phyloP scores from a whole-genome alignment of 2,113 vertebrate genomes.

The Falco punctatus region DNA sequence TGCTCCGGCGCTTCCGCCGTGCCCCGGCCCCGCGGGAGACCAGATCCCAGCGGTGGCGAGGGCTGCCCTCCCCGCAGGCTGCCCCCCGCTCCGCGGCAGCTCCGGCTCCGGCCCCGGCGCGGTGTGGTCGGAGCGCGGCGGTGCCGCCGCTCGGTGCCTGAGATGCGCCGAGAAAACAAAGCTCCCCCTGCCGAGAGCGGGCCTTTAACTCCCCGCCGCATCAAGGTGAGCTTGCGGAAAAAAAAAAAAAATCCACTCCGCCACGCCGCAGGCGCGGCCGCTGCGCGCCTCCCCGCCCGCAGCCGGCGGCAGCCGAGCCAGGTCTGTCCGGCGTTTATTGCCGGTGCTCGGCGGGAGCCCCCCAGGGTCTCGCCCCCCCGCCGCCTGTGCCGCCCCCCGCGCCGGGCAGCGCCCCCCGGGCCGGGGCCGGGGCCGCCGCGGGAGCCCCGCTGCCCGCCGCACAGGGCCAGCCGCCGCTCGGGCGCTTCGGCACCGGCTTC shows the following conservation, averaged over 20 bases:
- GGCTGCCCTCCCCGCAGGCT: not conserved
- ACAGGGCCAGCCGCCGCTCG: not conserved
- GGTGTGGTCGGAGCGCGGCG: not conserved
- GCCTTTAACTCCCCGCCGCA: not conserved
- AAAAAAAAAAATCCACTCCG: not conserved
- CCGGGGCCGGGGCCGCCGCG: not conserved
- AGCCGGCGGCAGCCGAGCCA: not conserved
- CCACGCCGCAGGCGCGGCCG: not conserved
- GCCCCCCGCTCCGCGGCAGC: not conserved
- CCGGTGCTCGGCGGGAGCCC: not conserved
- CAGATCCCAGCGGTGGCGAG: not conserved
- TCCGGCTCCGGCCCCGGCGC: not conserved
- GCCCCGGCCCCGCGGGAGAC: not conserved
- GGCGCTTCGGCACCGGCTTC: not conserved
- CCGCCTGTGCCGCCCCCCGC: not conserved
- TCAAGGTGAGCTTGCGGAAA: conserved; percentile 18
- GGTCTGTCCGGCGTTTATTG: not conserved
- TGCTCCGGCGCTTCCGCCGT: not conserved
- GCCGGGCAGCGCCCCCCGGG: not conserved
- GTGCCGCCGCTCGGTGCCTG: not conserved
- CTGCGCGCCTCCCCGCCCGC: not conserved
- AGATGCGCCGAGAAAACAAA: not conserved
- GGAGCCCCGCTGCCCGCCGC: not conserved
- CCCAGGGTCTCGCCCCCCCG: not conserved
- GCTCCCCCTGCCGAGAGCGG: conserved; percentile 18